phyloP scores from a whole-genome alignment of 2,888 invertebrate genomes.

The Priocnemis perturbator region DNA sequence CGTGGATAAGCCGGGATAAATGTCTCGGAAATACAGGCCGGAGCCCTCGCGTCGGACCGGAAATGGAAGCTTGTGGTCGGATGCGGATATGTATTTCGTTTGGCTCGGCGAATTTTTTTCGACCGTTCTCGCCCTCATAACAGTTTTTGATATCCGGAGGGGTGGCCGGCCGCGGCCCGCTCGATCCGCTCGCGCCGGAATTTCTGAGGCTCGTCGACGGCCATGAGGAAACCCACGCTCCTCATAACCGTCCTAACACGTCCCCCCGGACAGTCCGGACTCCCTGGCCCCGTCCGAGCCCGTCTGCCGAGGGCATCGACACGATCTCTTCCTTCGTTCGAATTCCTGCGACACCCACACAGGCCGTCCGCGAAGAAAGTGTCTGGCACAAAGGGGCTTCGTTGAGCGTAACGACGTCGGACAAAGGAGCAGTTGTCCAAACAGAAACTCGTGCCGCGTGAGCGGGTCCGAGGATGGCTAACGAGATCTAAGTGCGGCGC shows the following conservation, averaged over 20 bases:
- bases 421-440: slow-evolving; percentile 51
- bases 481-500: slow-evolving; percentile 29
- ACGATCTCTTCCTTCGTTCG: slow-evolving; percentile 11
- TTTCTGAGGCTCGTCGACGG: slow-evolving; percentile 18
- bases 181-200: slow-evolving; percentile 24
- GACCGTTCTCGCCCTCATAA: slow-evolving; percentile 57
- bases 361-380: slow-evolving; percentile 18
- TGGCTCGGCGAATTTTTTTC: slow-evolving; percentile 70
- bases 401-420: slow-evolving; percentile 45
- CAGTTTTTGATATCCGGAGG: slow-evolving; percentile 72
- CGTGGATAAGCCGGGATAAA: slow-evolving; percentile 78
- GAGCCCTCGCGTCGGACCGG: slow-evolving; percentile 68
- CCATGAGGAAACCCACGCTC: slow-evolving; percentile 11
- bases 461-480: slow-evolving; percentile 28
- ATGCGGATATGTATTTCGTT: slow-evolving; percentile 77
- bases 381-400: slow-evolving; percentile 35
- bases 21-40: slow-evolving; percentile 77
- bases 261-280: slow-evolving; percentile 10
- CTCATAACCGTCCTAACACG: slow-evolving; percentile 13
- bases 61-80: slow-evolving; percentile 78
- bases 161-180: slow-evolving; percentile 43
- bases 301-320: not conserved
- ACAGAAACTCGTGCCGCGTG: slow-evolving; percentile 38
- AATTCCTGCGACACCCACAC: slow-evolving; percentile 34
- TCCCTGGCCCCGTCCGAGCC: not conserved